These are phyloP conservation scores for Drosophila greeni DNA, from an alignment of 2,888 invertebrate genomes.

Conservation along the genomic window DNA sequence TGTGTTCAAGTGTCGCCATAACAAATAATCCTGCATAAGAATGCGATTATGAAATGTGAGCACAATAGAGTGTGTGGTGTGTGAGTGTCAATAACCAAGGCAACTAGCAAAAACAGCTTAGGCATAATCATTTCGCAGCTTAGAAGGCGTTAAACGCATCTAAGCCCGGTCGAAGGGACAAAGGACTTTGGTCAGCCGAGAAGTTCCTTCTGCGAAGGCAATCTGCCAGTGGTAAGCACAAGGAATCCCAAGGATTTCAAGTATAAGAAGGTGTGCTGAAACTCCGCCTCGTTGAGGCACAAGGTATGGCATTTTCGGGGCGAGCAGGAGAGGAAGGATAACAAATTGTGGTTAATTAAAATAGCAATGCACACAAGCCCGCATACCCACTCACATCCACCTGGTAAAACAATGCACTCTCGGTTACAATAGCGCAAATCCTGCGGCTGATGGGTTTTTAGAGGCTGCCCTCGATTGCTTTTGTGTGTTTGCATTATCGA, in stretches of 20 bases:
- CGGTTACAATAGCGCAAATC: conserved; percentile 39
- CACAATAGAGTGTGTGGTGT: conserved; percentile 32
- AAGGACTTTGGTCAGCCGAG: conserved; percentile 55
- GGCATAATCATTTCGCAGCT: conserved; percentile 66
- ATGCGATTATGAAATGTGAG: conserved; percentile 28
- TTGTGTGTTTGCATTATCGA: conserved; percentile 35
- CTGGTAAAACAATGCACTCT: conserved; percentile 36
- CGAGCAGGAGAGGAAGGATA: neutral
- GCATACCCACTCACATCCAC: conserved; percentile 13
- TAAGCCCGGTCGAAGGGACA: conserved; percentile 56
- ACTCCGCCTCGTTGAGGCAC: conserved; percentile 3
- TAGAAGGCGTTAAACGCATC: conserved; percentile 64
- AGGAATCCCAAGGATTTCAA: conserved; percentile 23
- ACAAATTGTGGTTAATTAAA: conserved; percentile 63
- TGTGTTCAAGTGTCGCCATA: conserved; percentile 30
- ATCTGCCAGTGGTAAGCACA: conserved; percentile 4
- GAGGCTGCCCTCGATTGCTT: neutral
- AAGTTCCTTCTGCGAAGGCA: conserved; percentile 16
- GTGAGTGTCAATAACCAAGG: conserved; percentile 52
- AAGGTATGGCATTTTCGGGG: conserved; percentile 21
- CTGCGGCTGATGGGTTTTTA: conserved; percentile 23
- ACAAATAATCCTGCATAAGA: conserved; percentile 52
- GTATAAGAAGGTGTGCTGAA: neutral
- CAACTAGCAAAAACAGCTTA: conserved; percentile 50
- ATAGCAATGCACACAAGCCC: conserved; percentile 35